Evolutionary conservation across 2,888 invertebrate species (phyloP).

Genomic region (Ornithoptera priamus): DNA sequence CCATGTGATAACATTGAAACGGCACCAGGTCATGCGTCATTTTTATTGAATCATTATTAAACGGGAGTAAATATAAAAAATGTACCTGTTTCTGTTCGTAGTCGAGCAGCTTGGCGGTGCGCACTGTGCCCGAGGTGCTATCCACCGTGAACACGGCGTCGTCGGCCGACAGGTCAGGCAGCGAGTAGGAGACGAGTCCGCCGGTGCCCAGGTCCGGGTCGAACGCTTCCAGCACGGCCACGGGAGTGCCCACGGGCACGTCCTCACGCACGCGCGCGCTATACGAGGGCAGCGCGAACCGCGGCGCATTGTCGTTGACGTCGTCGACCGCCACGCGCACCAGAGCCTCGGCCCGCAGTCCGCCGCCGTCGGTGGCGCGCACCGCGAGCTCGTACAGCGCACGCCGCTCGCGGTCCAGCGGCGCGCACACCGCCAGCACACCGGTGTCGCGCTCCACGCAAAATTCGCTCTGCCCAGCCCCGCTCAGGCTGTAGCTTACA

Average conservation of each 20-base stretch:
- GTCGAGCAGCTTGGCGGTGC: conserved; percentile 88
- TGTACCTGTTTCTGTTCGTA: conserved; percentile 89
- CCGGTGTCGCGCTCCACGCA: conserved; percentile 88
- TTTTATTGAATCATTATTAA: no score
- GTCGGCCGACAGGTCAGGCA: conserved; percentile 83
- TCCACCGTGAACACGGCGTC: conserved; percentile 91
- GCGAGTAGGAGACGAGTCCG: conserved; percentile 89
- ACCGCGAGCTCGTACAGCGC: conserved; percentile 89
- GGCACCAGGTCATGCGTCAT: no score
- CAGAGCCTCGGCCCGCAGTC: conserved; percentile 89
- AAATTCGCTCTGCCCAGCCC: conserved; percentile 87
- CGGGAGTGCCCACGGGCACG: conserved; percentile 91
- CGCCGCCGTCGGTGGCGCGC: conserved; percentile 88
- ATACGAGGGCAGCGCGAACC: conserved; percentile 87
- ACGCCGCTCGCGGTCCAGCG: conserved; percentile 91
- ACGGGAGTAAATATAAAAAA: neutral
- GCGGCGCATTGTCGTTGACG: conserved; percentile 93
- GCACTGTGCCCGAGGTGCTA: conserved; percentile 89
- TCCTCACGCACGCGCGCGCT: conserved; percentile 93
- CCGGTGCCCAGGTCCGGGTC: conserved; percentile 93
- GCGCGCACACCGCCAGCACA: conserved; percentile 85
- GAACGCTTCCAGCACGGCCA: conserved; percentile 88
- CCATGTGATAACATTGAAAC: no score
- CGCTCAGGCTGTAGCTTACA: conserved; percentile 86
- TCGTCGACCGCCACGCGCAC: conserved; percentile 92